phyloP scores from a whole-genome alignment of 2,888 invertebrate genomes.

The Atrina japonica region DNA sequence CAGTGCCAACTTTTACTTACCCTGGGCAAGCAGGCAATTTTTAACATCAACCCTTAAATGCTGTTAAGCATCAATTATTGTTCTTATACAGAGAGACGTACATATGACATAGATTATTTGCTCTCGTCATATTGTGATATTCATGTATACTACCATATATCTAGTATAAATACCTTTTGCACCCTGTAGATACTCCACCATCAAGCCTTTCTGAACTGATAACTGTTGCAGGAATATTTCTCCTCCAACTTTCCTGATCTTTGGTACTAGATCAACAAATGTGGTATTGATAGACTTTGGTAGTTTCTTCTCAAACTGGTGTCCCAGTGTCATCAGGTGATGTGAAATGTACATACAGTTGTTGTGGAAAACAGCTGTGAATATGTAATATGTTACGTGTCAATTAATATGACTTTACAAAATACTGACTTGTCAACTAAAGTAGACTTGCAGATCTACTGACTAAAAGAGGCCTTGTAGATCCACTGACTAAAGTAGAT shows the following conservation, averaged over 20 bases:
- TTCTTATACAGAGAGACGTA: no score
- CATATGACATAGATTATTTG: no score
- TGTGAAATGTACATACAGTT: constrained; percentile 94
- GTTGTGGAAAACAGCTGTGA: constrained; percentile 85
- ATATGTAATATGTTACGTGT: background rate
- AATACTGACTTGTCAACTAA: background rate
- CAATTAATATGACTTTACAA: background rate
- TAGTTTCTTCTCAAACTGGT: constrained; percentile 86
- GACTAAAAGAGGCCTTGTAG: no score
- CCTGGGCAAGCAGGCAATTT: no score
- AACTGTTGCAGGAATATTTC: constrained; percentile 88
- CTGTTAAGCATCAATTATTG: no score
- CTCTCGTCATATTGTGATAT: no score
- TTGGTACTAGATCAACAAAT: constrained; percentile 86
- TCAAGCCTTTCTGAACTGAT: constrained; percentile 88
- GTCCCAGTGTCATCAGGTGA: constrained; percentile 86
- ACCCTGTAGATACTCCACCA: constrained; percentile 88
- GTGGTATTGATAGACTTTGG: constrained; percentile 84
- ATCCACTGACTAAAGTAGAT: no score
- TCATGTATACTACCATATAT: no score
- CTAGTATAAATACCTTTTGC: constrained; percentile 88
- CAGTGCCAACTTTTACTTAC: no score
- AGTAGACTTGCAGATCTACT: no score
- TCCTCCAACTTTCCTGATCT: constrained; percentile 86
- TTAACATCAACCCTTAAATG: no score